Conservation (phyloP, 2,113 vertebrate genomes). For the Tenrec ecaudatus region DNA sequence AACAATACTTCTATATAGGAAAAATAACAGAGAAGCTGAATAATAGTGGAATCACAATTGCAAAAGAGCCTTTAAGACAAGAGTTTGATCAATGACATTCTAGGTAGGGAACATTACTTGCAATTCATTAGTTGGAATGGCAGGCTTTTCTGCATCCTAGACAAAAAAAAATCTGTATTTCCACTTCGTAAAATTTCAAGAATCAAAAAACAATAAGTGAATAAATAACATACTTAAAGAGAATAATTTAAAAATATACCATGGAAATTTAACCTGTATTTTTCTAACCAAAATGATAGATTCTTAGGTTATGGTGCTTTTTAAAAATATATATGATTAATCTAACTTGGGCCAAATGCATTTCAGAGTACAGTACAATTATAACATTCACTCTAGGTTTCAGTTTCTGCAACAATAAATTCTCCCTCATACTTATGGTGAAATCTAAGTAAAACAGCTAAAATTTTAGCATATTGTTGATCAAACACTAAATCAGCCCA, state of each 20-base stretch:
- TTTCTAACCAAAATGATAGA: neutral
- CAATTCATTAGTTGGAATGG: neutral
- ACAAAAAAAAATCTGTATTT: conserved; percentile 1
- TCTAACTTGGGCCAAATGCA: neutral
- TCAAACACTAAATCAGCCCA: neutral
- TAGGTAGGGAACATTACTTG: neutral
- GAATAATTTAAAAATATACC: conserved; percentile 2
- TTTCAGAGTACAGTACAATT: neutral
- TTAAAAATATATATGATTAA: neutral
- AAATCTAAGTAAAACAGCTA: neutral
- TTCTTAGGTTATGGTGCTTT: neutral
- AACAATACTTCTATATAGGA: neutral
- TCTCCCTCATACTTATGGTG: neutral
- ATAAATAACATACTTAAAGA: neutral
- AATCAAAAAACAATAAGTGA: neutral
- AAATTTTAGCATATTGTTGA: neutral
- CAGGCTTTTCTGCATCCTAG: neutral
- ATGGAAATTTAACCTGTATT: neutral
- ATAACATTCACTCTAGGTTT: neutral
- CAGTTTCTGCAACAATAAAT: neutral
- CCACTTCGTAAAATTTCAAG: conserved; percentile 10
- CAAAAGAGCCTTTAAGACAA: conserved; percentile 27
- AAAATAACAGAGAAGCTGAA: neutral
- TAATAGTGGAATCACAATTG: neutral
- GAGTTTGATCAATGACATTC: neutral